These are phyloP conservation scores for Rhizomys pruinosus DNA, from an alignment of 2,113 vertebrate species.

Conservation along the genomic window DNA sequence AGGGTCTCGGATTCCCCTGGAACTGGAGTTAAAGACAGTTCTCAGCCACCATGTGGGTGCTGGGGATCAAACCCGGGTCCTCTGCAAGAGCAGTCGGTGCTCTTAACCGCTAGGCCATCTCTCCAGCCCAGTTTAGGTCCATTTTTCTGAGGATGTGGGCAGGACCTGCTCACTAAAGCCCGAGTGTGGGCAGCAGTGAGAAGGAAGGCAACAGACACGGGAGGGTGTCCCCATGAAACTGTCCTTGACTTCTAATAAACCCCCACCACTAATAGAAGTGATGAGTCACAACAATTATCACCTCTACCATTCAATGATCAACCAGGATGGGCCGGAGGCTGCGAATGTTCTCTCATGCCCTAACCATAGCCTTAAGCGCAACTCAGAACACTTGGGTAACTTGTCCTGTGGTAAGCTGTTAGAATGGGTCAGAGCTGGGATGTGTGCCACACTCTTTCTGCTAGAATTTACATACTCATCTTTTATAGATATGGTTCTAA, in stretches of 20 bases:
- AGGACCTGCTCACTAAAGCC: not conserved
- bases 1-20: no score
- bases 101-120: no score
- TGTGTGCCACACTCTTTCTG: conserved; percentile 24
- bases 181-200: not conserved
- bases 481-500: not conserved
- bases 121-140: not conserved
- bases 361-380: not conserved
- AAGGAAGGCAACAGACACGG: not conserved
- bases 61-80: no score
- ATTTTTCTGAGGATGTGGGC: not conserved
- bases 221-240: not conserved
- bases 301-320: conserved; percentile 33
- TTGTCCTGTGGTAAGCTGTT: not conserved
- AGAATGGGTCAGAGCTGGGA: not conserved
- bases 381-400: not conserved
- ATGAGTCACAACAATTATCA: not conserved
- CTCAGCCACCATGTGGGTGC: no score
- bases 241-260: not conserved
- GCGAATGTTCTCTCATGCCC: conserved; percentile 30
- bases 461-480: not conserved
- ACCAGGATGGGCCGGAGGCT: not conserved
- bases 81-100: no score
- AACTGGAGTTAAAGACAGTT: no score
- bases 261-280: not conserved